Base-by-base conservation (phyloP, 2,888 invertebrate genomes). In the Dinocampus coccinellae region DNA sequence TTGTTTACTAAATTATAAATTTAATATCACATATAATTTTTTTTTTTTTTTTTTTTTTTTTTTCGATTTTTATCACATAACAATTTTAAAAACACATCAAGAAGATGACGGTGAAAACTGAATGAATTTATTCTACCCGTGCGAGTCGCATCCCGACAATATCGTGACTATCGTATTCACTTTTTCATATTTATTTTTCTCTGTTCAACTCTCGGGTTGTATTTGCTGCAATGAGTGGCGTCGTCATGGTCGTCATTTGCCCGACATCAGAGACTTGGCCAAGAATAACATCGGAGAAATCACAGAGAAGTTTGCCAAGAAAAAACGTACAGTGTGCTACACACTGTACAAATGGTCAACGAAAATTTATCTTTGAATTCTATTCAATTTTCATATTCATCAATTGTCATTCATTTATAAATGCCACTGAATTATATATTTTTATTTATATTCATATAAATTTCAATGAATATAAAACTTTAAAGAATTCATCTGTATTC, bases 291-390 rank as follows among this genome's bases (percentile, higher is more conserved):
- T 71, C 61, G 70, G 79, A 69, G 79, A 86, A 88, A 82, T 81
- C 79, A 76, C 70, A 85, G 85, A 86, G 71, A 85, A 80, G 86
- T 85, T 87, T 89, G 87, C 86, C 82, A 89, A 89, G 88, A 87
- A 85, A 88, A 88, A 70, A 73, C 63, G 73, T 75, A 39, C 66
- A 65, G 62, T 26, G 36, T 29, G 36, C 42, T n/a, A 11, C 53
- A 34, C 22, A n/a, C n/a, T n/a, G n/a, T 65, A 47, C 65, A 53
- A 65, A 66, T 26, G 57, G 26, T 24, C 34, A 66, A 36, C 36
- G 34, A 57, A 29, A 29, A 66, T 3, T 57, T 57, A 16, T 47
- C 4, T 47, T 16, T 6, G 16, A 6, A 47, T 4, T 3, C 16
- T 47, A 20, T 47, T n/a, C 6, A n/a, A 47, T 20, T n/a, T 47